phyloP scores from a whole-genome alignment of 2,113 vertebrate genomes.

The Brachionichthys hirsutus region DNA sequence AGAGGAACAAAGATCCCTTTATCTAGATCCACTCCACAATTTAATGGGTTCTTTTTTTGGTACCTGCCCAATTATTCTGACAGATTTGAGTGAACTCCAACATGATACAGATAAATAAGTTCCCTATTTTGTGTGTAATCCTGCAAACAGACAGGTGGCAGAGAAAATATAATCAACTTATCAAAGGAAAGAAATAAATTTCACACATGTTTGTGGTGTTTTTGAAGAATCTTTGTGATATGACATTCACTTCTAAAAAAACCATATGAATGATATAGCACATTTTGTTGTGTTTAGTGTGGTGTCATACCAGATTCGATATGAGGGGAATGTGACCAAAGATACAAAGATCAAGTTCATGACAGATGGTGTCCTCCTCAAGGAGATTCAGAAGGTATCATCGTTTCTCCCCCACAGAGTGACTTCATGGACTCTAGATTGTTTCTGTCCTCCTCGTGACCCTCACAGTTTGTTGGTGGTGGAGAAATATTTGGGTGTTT shows the following conservation, averaged over 20 bases:
- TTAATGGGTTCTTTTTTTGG: too few relatives aligned
- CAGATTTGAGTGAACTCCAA: too few relatives aligned
- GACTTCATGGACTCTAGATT: neutral
- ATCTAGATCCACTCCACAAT: too few relatives aligned
- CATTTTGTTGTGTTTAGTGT: conserved; percentile 74
- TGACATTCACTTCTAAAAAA: neutral
- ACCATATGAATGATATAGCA: too few relatives aligned
- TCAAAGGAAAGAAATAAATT: too few relatives aligned
- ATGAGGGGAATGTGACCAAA: conserved; percentile 88
- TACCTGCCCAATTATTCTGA: too few relatives aligned
- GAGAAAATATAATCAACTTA: too few relatives aligned
- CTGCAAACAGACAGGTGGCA: too few relatives aligned
- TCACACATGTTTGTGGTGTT: neutral
- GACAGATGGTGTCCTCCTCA: conserved; percentile 94
- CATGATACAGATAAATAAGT: neutral
- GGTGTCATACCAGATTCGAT: conserved; percentile 96
- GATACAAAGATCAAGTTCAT: conserved; percentile 97
- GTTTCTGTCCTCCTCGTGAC: neutral
- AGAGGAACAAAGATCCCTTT: too few relatives aligned
- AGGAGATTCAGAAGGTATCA: conserved; percentile 93
- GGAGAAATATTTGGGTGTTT: too few relatives aligned
- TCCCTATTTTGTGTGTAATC: too few relatives aligned
- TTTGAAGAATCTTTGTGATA: neutral
- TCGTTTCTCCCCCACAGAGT: neutral
- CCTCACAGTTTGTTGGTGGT: neutral